Evolutionary conservation across 1,140 invertebrate species (phyloP).

Genomic region (Chelonus insularis): DNA sequence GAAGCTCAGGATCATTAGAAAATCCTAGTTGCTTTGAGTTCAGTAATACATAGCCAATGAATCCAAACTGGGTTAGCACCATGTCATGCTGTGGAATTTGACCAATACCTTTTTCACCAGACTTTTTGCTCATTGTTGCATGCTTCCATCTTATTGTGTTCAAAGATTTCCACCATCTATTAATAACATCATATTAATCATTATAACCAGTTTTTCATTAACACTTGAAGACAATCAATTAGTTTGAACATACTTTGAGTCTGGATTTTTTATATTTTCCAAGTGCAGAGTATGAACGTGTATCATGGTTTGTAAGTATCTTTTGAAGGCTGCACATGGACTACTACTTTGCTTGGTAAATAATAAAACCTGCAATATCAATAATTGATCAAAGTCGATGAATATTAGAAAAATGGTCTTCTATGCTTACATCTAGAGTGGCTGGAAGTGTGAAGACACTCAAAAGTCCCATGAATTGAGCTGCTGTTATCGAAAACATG

Average conservation of each 20-base stretch:
- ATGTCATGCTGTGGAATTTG: conserved; percentile 72
- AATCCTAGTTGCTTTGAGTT: conserved; percentile 67
- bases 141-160: conserved; percentile 66
- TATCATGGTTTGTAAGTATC: conserved; percentile 68
- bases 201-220: neutral
- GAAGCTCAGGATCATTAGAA: conserved; percentile 51
- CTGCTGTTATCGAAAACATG: no score
- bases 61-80: conserved; percentile 79
- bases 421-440: no score
- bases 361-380: conserved; percentile 62
- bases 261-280: conserved; percentile 61
- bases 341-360: conserved; percentile 66
- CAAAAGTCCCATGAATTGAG: no score
- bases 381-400: no score
- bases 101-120: conserved; percentile 46
- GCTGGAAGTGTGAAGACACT: no score
- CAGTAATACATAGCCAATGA: conserved; percentile 72
- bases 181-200: conserved; percentile 1
- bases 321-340: conserved; percentile 65
- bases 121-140: conserved; percentile 54
- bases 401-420: no score
- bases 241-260: conserved; percentile 48
- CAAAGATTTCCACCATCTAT: conserved; percentile 61
- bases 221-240: neutral
- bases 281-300: conserved; percentile 71